Evolutionary conservation across 2,888 invertebrate species (phyloP), one percentile per base, ranked within the genome.

Genomic region (Andrena bicolor): DNA sequence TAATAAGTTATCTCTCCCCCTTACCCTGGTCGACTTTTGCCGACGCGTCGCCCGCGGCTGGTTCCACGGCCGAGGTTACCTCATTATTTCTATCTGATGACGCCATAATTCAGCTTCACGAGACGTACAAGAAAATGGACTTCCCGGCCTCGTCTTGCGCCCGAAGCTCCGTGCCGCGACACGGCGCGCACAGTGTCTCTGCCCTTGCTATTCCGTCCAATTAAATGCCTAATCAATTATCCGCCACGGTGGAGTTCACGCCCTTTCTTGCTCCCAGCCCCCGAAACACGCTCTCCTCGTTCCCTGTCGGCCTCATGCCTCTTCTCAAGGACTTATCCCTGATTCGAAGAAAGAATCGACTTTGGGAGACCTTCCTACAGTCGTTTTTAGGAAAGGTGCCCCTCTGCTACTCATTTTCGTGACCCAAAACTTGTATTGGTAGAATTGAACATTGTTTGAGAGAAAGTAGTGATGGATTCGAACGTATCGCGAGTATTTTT

Each of bases 21-120:
- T 20, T 20, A 23, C 10, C 56, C 82, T 48, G 78, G 82, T 80
- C 82, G 90, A 91, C 88, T 90, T 91, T 90, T 90, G 90, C 89
- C 89, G 91, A 91, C 90, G 90, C 89, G 89, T 90, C 90, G 88
- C 81, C 85, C 85, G 76, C 80, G 82, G 80, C 73, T 86, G 86
- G 89, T 76, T 89, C 86, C 88, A 82, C 87, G 82, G 56, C 85
- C 80, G 90, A 86, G 90, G 87, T 89, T 87, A 90, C 89, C 91
- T 92, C 91, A 91, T 92, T 92, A 92, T 92, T 92, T 92, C 90
- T 92, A 92, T 92, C 91, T 91, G 91, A 92, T 92, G 91, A 91
- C 88, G 90, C 91, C 88, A 92, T 92, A 92, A 92, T 92, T 92
- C 92, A 92, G 89, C 88, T 84, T 86, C 86, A 76, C 84, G 87